A percentile compares a stretch with the other conserved stretches of the same genome.
phyloP scores from a whole-genome alignment of 2,888 invertebrate genomes.

The Alviniconcha strummeri region DNA sequence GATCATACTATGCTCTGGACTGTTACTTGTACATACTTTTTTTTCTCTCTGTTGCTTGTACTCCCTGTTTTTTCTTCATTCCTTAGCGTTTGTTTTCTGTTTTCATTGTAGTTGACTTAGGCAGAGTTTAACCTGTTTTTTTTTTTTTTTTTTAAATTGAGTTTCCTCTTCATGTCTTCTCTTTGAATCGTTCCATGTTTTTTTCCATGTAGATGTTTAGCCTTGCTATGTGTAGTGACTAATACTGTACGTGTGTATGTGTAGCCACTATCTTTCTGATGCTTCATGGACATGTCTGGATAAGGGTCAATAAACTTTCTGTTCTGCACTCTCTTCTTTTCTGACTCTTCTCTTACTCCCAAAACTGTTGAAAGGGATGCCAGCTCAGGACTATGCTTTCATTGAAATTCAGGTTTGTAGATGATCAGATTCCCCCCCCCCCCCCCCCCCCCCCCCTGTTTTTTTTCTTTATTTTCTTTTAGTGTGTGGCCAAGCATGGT shows the following conservation, averaged over 20 bases:
- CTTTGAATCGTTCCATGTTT: not conserved
- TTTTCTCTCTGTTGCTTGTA: conserved; percentile 17
- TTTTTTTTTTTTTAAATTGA: not conserved
- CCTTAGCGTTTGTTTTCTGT: not conserved
- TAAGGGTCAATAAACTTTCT: conserved; percentile 32
- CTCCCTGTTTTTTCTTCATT: not conserved
- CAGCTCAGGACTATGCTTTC: too few relatives aligned
- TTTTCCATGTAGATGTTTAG: conserved; percentile 21
- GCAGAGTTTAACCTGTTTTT: not conserved
- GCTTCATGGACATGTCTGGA: conserved; percentile 32
- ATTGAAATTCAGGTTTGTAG: too few relatives aligned
- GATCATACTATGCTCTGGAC: conserved; percentile 21
- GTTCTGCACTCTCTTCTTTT: conserved; percentile 26
- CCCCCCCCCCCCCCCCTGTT: too few relatives aligned
- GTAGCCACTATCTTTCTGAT: conserved; percentile 29
- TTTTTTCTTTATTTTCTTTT: too few relatives aligned
- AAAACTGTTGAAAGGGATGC: too few relatives aligned
- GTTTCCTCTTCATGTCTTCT: conserved; percentile 1
- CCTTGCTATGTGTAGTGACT: conserved; percentile 25
- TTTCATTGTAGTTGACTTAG: not conserved
- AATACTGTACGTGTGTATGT: conserved; percentile 25
- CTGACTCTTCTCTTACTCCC: conserved; percentile 2
- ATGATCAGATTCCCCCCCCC: too few relatives aligned
- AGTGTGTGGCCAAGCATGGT: too few relatives aligned
- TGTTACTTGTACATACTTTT: conserved; percentile 11